Evolutionary conservation across 1,140 invertebrate genomes (phyloP), one percentile per base, ranked within the genome.

Genomic region (Drosophila sechellia): DNA sequence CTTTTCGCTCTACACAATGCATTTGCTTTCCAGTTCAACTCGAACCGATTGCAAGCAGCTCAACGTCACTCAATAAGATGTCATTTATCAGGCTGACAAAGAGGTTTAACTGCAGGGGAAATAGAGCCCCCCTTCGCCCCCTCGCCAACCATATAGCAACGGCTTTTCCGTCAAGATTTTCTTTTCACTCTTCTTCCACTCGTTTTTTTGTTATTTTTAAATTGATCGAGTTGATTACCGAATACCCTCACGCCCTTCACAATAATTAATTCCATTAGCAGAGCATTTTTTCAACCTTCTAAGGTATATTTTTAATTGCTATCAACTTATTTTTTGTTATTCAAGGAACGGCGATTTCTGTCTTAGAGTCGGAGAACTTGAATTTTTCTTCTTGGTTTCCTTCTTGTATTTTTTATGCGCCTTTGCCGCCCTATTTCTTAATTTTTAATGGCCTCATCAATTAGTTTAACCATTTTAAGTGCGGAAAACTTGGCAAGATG

Each of bases 21-120:
- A 37, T 25, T 37, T 17, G 57, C 54, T 42, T 27, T 42, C 39
- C 22, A 56, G 54, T 17, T 12, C 4, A 25, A 27, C 25, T 22
- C 39, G 25, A 50, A 34, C 22, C 13, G 46, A 48, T 27, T 48
- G 46, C 46, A 48, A 27, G 22, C 59, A 70, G 66, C 66, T 69
- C 74, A 77, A 48, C 53, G 43, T 58, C 56, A 37, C 56, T 60
- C 74, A 55, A 68, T 77, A 57, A 77, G 56, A 59, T 78, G 65
- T 58, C 74, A 77, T 78, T 78, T 77, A 72, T 71, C 64, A 57
- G 52, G 15, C 54, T 31, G 66, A 54, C 69, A 50, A 73, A 50
- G 56, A 61, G 71, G 40, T 43, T 31, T 12, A 53, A 43, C 54
- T 37, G 49, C 40, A 66, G 45, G 12, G 43, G 48, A 17, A 43